These are phyloP conservation scores for Mamestra brassicae DNA, from an alignment of 2,888 invertebrate genomes.

Conservation along the genomic window DNA sequence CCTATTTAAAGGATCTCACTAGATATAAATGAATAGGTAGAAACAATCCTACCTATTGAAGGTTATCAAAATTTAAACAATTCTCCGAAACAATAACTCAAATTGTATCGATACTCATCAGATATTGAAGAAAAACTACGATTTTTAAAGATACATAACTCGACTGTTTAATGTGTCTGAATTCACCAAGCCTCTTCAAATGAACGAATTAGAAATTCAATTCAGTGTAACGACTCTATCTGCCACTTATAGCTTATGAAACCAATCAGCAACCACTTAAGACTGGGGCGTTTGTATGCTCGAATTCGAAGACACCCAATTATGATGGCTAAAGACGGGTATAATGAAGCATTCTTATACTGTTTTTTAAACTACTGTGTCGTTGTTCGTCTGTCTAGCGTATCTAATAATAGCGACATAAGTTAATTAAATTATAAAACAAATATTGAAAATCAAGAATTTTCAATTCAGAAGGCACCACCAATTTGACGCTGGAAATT, in stretches of 20 bases:
- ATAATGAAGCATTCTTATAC: conserved; percentile 32
- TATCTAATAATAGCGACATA: not conserved
- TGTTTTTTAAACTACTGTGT: conserved; percentile 6
- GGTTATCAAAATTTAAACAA: not conserved
- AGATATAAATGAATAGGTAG: not conserved
- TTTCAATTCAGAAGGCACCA: not conserved
- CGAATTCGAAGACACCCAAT: conserved; percentile 35
- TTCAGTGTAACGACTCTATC: conserved; percentile 33
- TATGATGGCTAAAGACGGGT: conserved; percentile 29
- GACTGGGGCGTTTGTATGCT: conserved; percentile 29
- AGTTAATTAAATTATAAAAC: not conserved
- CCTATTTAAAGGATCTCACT: not conserved
- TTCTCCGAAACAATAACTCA: not conserved
- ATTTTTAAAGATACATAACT: not conserved
- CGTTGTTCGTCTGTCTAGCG: not conserved
- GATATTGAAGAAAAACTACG: not conserved
- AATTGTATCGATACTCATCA: not conserved
- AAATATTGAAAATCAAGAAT: not conserved
- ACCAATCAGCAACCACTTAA: conserved; percentile 46
- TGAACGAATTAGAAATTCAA: conserved; percentile 30
- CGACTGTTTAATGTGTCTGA: not conserved
- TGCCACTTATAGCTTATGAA: conserved; percentile 42
- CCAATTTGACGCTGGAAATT: not conserved
- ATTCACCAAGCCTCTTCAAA: conserved; percentile 10
- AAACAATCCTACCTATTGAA: not conserved